Percentiles rank a stretch among this genome's conserved stretches.
Conservation (phyloP, 2,888 invertebrate species). For the Helobdella robusta region DNA sequence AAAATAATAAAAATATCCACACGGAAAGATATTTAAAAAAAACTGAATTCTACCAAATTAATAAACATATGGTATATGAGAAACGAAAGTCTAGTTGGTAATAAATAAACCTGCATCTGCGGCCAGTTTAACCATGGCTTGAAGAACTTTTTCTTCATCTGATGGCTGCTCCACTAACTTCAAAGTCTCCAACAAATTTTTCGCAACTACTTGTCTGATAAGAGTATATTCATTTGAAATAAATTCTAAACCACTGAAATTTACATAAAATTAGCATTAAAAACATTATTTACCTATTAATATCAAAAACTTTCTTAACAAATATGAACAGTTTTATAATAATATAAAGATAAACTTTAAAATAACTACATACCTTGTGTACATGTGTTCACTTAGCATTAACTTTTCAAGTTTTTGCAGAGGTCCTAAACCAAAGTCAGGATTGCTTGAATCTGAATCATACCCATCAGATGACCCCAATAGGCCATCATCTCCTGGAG, state of each 20-base stretch:
- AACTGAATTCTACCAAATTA: not conserved
- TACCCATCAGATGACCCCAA: slow-evolving; percentile 26
- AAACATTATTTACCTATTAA: not conserved
- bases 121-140: slow-evolving; percentile 51
- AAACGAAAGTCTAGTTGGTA: not conserved
- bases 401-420: slow-evolving; percentile 49
- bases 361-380: slow-evolving; percentile 42
- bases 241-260: not conserved
- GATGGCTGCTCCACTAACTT: slow-evolving; percentile 40
- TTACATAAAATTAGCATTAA: not conserved
- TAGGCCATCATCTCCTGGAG: slow-evolving; percentile 23
- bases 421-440: slow-evolving; percentile 46
- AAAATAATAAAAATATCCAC: too few relatives aligned
- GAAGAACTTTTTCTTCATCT: slow-evolving; percentile 52
- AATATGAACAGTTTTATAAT: not conserved
- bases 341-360: not conserved
- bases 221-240: too few relatives aligned
- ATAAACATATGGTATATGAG: not conserved
- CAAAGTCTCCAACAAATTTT: slow-evolving; percentile 53
- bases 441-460: slow-evolving; percentile 32
- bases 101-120: slow-evolving; percentile 49
- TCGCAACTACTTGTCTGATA: slow-evolving; percentile 58
- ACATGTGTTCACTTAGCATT: slow-evolving; percentile 48
- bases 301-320: not conserved
- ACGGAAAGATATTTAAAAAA: too few relatives aligned